These are phyloP conservation scores for Drosophila ananassae DNA, from an alignment of 1,140 invertebrate genomes.

Conservation along the genomic window DNA sequence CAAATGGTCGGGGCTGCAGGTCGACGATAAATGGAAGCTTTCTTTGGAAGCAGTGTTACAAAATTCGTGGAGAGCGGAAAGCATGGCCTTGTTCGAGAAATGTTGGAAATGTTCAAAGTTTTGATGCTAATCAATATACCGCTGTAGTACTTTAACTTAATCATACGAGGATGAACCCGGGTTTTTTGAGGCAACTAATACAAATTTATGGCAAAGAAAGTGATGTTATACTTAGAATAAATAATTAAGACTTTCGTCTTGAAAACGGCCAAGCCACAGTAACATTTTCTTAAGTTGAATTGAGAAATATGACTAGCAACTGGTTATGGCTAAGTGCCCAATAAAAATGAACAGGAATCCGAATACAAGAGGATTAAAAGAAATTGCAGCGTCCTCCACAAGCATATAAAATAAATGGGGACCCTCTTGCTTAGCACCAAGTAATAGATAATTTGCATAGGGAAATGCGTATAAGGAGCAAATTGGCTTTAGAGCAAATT, in stretches of 20 bases:
- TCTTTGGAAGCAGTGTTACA: not conserved
- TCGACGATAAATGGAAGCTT: not conserved
- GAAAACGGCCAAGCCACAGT: no score
- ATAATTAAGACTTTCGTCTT: no score
- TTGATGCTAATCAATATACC: not conserved
- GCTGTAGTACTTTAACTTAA: no score
- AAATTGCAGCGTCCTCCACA: slow-evolving; percentile 21
- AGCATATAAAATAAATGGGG: slow-evolving; percentile 40
- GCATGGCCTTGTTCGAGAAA: not conserved
- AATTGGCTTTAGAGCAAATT: slow-evolving; percentile 75
- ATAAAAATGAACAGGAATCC: no score
- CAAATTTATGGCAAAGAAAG: no score
- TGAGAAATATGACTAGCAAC: no score
- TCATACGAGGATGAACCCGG: no score
- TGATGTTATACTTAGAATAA: no score
- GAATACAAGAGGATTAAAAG: no score
- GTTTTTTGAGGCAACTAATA: no score
- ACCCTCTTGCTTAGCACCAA: slow-evolving; percentile 20
- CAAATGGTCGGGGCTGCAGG: slow-evolving; percentile 14
- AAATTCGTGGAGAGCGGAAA: not conserved
- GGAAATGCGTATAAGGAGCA: slow-evolving; percentile 59
- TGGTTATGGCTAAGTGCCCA: no score
- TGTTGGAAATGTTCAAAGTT: not conserved
- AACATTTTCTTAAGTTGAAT: no score
- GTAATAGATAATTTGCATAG: slow-evolving; percentile 47